These are phyloP conservation scores for Atrichornis clamosus DNA, from an alignment of 2,113 vertebrate species.

Conservation along the genomic window DNA sequence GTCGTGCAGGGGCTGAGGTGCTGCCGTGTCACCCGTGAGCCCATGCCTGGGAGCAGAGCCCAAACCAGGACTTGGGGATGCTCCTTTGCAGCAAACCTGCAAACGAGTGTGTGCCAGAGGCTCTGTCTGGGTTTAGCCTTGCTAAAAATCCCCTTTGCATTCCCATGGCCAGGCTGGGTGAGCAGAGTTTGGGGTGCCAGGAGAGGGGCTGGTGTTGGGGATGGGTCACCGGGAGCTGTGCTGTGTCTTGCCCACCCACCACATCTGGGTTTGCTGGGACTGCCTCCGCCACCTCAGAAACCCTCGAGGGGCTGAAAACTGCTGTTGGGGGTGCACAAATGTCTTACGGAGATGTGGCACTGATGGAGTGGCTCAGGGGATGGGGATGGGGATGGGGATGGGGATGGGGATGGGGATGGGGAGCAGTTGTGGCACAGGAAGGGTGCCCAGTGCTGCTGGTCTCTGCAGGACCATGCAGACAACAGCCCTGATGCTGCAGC, in stretches of 20 bases:
- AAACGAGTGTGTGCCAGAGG: background rate
- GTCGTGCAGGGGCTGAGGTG: background rate
- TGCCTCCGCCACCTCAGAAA: background rate
- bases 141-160: background rate
- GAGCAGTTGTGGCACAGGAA: accelerated
- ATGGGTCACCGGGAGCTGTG: accelerated
- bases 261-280: background rate
- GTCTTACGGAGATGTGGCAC: accelerated
- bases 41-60: background rate
- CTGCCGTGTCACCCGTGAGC: background rate
- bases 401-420: accelerated
- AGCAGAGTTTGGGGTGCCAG: background rate
- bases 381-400: accelerated
- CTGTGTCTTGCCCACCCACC: background rate
- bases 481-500: background rate
- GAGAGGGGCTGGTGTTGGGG: background rate
- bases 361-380: accelerated
- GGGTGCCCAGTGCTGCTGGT: accelerated
- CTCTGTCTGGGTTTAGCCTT: background rate
- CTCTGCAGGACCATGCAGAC: accelerated
- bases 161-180: background rate
- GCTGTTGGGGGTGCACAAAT: accelerated
- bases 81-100: background rate
- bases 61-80: background rate
- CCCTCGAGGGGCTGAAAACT: background rate